Base-by-base conservation (phyloP, 2,113 vertebrate genomes). In the Oreochromis aureus region DNA sequence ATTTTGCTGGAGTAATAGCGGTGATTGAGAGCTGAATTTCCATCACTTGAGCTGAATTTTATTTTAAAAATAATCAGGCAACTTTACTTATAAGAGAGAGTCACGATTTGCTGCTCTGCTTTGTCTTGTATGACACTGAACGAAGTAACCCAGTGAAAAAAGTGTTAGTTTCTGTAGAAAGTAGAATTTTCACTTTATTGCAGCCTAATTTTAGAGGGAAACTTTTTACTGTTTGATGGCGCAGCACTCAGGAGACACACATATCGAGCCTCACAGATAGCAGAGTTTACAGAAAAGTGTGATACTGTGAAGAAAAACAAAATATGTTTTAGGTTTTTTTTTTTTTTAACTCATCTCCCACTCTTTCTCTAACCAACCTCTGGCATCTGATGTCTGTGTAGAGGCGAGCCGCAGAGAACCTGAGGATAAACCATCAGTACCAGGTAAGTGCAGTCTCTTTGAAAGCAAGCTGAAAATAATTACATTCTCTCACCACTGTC, bases 361-460 rank as follows among this genome's bases (percentile, higher is more conserved):
- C 41, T 81, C 13, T 79, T 41, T 79, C 11, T 73, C 11, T 56
- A 30, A 66, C 58, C 6, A n/a, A 36, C 30, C 11, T 58, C 24
- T 86, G 48, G 6, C 18, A 10, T 81, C 63, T 84, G 8, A 46
- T 86, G 18, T 88, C 39, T 90, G 48, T 87, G 81, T 89, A 99
- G 99, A 98, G 97, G 27, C 96, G 98, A 92, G 98, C 99, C 56
- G 99, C 98, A 91, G 98, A 98, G 91, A 99, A 99, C 92, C 91
- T 99, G 82, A 97, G 98, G 89, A 96, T 97, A 95, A 98, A 99
- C 93, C 98, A 98, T 84, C 98, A 99, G 86, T 99, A 99, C 82
- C 99, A 99, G 98, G 98, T 99, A 86, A 96, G 94, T 93, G 56
- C 69, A 44, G 19, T 82, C 15, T 90, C 61, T 89, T 82, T 78